Evolutionary conservation across 2,888 invertebrate species (phyloP), one percentile per base, ranked within the genome.

Genomic region (Ernsta delagoae): DNA sequence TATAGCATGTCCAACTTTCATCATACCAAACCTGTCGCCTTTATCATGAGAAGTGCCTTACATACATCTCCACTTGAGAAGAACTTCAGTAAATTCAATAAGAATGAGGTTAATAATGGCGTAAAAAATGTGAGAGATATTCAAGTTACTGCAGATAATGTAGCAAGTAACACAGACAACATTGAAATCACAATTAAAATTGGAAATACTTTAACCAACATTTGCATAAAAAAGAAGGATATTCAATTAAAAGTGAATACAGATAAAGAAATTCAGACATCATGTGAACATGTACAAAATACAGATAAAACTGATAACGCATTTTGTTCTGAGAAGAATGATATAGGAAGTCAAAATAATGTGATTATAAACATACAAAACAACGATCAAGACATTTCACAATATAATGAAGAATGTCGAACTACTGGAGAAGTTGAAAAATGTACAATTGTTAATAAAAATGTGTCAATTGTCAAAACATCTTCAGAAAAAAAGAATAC

Each of bases 141-240:
- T 39, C 53, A 70, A 57, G 70, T 74, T 60, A 74, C 77, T 72
- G 60, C 74, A 63, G 73, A 71, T 63, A 73, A 62, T 53, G 41
- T 57, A 43, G 11, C 50, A 24, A 54, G 11, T 4, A 79, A 77
- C 71, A 71, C 79, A 71, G 89, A 90, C 74, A 87, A 92, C 70
- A 88, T 92, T 73, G 83, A 88, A 75, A 91, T 93, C 62, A 84
- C 86, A 16, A 89, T 93, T 43, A 91, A 85, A 85, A 82, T 88
- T 59, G 90, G 91, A 9, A 86, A 80, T 73, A 88, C 84, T 39
- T 67, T 88, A 50, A 83, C 92, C 62, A 92, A 90, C 74, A 88
- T 92, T 73, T 75, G 82, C 34, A 90, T 92, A 45, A 85, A 86
- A 71, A 87, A 85, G 54, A 86, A 83, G 78, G 84, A 90, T 82